Conservation (phyloP, 2,888 invertebrate species). For the Pantelozetes paolii region DNA sequence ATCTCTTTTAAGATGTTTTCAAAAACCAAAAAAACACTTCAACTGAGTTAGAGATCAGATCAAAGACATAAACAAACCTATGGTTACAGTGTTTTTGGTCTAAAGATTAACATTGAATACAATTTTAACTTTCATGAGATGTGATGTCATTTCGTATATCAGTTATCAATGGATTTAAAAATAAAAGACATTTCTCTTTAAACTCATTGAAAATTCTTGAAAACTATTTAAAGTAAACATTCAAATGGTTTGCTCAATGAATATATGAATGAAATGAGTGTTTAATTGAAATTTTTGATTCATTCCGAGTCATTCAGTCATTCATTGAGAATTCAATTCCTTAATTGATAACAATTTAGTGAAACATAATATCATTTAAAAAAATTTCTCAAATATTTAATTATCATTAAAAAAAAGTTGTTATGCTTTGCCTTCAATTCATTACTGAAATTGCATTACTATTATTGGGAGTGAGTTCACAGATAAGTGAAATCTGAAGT, state of each 20-base stretch:
- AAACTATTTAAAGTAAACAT: too few relatives aligned
- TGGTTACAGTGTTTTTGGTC: neutral
- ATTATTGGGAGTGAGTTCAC: neutral
- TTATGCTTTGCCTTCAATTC: conserved; percentile 2
- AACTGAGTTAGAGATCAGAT: neutral
- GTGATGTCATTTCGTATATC: neutral
- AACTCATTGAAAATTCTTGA: too few relatives aligned
- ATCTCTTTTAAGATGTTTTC: conserved; percentile 17
- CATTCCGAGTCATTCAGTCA: too few relatives aligned
- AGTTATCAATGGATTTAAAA: neutral
- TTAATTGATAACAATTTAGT: neutral
- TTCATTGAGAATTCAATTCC: too few relatives aligned
- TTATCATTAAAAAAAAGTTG: neutral
- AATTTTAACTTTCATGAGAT: neutral
- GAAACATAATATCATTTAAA: neutral
- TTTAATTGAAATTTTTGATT: too few relatives aligned
- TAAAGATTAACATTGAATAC: conserved; percentile 21
- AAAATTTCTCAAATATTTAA: neutral
- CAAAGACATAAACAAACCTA: conserved; percentile 14
- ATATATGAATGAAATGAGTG: neutral
- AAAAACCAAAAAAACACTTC: conserved; percentile 11
- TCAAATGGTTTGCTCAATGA: neutral
- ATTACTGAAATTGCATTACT: conserved; percentile 5
- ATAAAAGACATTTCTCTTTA: neutral
- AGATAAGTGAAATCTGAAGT: conserved; percentile 1